Conservation (phyloP, 2,113 vertebrate genomes). For the Ptilorrhoa leucosticta region DNA sequence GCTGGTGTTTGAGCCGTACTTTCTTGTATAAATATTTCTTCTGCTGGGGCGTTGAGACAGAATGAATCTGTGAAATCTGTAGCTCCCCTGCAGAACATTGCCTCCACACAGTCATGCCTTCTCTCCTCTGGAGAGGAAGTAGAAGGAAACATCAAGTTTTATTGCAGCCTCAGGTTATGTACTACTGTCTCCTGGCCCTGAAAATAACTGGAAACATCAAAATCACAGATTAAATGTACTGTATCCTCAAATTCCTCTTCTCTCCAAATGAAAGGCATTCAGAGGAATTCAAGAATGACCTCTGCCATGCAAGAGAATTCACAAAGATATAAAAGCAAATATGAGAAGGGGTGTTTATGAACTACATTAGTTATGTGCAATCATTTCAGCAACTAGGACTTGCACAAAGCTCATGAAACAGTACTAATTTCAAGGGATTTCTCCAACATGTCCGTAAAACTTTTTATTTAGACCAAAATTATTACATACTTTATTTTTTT, state of each 20-base stretch:
- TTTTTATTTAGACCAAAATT: neutral
- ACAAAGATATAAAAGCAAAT: neutral
- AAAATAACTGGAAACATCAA: conserved; percentile 20
- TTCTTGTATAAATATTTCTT: conserved; percentile 28
- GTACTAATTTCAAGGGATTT: neutral
- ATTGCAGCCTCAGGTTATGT: neutral
- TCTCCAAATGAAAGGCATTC: neutral
- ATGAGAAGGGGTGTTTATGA: neutral
- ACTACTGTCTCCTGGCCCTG: neutral
- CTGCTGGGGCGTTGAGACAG: neutral
- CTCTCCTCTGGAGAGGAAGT: neutral
- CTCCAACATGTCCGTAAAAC: neutral
- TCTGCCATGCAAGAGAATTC: neutral
- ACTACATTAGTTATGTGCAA: neutral
- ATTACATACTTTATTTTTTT: neutral
- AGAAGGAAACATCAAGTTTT: neutral
- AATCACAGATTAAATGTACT: neutral
- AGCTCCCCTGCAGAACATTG: neutral
- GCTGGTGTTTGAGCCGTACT: neutral
- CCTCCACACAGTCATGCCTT: neutral
- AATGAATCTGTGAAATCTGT: neutral
- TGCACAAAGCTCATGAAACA: neutral
- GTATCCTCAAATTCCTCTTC: neutral
- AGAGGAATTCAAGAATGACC: neutral
- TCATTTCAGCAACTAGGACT: neutral